phyloP scores from a whole-genome alignment of 2,888 invertebrate species.

The Ophion ventricosus region DNA sequence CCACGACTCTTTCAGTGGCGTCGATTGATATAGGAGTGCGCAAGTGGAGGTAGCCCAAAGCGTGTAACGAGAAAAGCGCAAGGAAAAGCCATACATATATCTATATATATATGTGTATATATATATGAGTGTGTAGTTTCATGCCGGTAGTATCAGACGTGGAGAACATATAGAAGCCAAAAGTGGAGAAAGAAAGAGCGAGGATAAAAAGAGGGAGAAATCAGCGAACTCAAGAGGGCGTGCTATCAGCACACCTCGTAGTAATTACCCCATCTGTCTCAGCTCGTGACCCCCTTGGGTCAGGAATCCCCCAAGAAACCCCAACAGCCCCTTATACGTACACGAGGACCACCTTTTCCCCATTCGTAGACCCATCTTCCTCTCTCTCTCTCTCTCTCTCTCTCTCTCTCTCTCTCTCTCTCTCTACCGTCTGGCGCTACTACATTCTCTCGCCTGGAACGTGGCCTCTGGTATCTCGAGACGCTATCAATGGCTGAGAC shows the following conservation, averaged over 20 bases:
- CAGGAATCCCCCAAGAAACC: conserved; percentile 64
- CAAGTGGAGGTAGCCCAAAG: conserved; percentile 31
- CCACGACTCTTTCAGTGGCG: conserved; percentile 22
- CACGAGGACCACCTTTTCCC: conserved; percentile 61
- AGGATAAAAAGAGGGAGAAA: conserved; percentile 38
- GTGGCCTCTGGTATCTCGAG: conserved; percentile 69
- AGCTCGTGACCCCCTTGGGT: conserved; percentile 72
- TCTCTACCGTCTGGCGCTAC: conserved; percentile 45
- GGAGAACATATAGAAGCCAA: background rate
- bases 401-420: conserved; percentile 32
- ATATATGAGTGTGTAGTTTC: no score
- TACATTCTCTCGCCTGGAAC: conserved; percentile 65
- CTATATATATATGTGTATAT: no score
- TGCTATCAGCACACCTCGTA: conserved; percentile 74
- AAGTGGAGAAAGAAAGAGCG: conserved; percentile 27
- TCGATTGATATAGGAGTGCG: conserved; percentile 7
- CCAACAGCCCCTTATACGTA: conserved; percentile 45
- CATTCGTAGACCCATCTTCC: conserved; percentile 52
- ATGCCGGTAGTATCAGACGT: background rate
- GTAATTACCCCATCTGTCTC: conserved; percentile 76
- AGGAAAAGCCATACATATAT: background rate
- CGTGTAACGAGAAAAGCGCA: conserved; percentile 42
- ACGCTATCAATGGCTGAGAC: conserved; percentile 74
- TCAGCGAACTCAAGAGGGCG: conserved; percentile 68
- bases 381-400: background rate